A percentile compares a stretch with the other conserved stretches of the same genome.
phyloP scores from a whole-genome alignment of 2,797 vertebrate genomes.

The Pteronotus mesoamericanus region DNA sequence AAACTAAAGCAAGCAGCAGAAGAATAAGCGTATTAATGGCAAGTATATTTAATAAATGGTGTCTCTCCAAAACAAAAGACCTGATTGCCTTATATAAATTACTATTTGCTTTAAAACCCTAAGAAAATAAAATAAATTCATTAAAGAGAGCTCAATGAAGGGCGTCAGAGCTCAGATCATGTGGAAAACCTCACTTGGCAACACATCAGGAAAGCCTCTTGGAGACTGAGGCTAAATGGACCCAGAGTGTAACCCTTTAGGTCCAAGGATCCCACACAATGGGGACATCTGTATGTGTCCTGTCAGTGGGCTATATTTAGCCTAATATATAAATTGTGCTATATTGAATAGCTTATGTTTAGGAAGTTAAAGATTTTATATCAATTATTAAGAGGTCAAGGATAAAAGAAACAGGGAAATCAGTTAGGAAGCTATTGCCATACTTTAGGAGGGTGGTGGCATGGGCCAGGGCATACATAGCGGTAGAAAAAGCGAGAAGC shows the following conservation, averaged over 20 bases:
- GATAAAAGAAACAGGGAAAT: background rate
- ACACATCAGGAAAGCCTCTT: background rate
- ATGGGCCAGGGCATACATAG: background rate
- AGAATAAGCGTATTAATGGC: background rate
- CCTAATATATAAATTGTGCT: background rate
- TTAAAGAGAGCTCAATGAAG: background rate
- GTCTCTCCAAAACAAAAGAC: background rate
- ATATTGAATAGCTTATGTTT: background rate
- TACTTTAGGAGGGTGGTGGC: background rate
- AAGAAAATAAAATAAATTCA: background rate
- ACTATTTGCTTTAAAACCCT: background rate
- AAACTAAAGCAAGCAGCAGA: background rate
- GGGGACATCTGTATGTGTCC: background rate
- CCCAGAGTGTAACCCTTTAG: background rate
- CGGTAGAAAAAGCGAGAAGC: background rate
- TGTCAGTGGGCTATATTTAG: background rate
- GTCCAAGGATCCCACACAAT: background rate
- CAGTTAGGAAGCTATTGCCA: background rate
- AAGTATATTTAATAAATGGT: background rate
- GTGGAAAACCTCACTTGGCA: background rate
- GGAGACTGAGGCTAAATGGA: background rate
- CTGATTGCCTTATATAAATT: background rate
- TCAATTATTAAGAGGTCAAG: background rate
- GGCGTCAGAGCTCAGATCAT: background rate
- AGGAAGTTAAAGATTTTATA: background rate